Percentiles rank a stretch among this genome's conserved stretches.
Evolutionary conservation across 2,113 vertebrate genomes (phyloP).

Genomic region (Opisthocomus hoazin): DNA sequence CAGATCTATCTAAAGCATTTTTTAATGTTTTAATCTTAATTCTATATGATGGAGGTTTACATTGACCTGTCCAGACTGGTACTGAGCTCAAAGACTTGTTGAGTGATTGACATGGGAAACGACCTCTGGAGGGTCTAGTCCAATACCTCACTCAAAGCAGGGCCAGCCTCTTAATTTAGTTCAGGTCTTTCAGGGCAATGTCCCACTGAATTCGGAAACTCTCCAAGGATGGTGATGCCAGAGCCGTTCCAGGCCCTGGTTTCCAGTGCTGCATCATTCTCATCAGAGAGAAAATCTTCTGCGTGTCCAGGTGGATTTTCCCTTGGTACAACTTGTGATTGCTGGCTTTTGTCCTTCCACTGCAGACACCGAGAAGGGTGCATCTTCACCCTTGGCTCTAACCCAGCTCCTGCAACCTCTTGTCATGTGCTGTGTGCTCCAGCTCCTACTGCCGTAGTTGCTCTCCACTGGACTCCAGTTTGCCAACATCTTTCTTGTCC

Average conservation of each 20-base stretch:
- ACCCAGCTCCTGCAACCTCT: not conserved
- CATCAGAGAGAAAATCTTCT: not conserved
- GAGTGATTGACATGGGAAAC: not conserved
- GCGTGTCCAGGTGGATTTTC: not conserved
- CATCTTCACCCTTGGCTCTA: not conserved
- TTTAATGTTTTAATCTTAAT: not conserved
- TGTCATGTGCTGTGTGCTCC: not conserved
- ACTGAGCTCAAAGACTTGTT: not conserved
- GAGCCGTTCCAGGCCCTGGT: not conserved
- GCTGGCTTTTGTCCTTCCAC: not conserved
- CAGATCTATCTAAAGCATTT: not conserved
- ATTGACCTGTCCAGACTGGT: not conserved
- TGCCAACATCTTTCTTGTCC: not conserved
- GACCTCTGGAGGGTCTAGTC: not conserved
- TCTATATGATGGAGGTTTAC: not conserved
- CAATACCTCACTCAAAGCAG: not conserved
- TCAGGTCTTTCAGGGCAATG: not conserved
- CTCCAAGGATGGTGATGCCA: not conserved
- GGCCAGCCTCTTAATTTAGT: not conserved
- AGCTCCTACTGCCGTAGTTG: not conserved
- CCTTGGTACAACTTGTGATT: not conserved
- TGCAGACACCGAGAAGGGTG: not conserved
- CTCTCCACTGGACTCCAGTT: not conserved
- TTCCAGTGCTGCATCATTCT: not conserved
- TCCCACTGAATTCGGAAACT: not conserved